Base-by-base conservation (phyloP, 2,113 vertebrate genomes). In the Anguilla rostrata region DNA sequence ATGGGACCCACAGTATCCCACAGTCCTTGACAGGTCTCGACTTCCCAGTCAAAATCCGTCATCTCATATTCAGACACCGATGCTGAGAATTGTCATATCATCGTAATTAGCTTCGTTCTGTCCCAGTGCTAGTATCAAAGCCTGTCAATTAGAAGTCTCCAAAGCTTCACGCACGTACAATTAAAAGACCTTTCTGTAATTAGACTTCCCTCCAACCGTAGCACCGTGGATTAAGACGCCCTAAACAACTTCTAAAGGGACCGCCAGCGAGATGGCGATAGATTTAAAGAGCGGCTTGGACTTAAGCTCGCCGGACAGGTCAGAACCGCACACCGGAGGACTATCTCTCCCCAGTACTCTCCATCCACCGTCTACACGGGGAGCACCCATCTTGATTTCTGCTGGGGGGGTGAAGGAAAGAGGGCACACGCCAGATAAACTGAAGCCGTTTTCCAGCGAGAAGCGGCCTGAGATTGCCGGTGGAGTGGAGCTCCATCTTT, bases 351-450 rank as follows among this genome's bases (percentile, higher is more conserved):
- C 75, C 89, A 49, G 78, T 86, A 82, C 85, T 90, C 88, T 66
- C 39, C 88, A 91, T 93, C 92, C 86, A 88, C 82, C 81, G 92
- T 91, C 91, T 85, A 85, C 86, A 89, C 60, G 81, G 85, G 85
- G 86, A 85, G 90, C 88, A 94, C 92, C 90, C 89, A 92, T 92
- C 92, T 92, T 90, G 92, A 93, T 93, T 94, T 93, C 87, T 92
- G 92, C 92, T 91, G 92, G 92, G 91, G 81, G 56, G 41, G 26
- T 87, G 89, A 88, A 71, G 85, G 20, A 90, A 87, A 87, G 56
- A 83, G 84, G 90, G 89, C 82, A 88, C 63, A 6, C 20, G 39
- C 26, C 7, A 11, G 40, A 4, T 46, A 71, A 63, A 87, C 88
- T 86, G 87, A 49, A 81, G 75, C 78, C 85, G 86, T 86, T 85